A percentile compares a stretch with the other conserved stretches of the same genome.
These are phyloP conservation scores for Characodon lateralis DNA, from an alignment of 2,797 vertebrate species.

Conservation along the genomic window DNA sequence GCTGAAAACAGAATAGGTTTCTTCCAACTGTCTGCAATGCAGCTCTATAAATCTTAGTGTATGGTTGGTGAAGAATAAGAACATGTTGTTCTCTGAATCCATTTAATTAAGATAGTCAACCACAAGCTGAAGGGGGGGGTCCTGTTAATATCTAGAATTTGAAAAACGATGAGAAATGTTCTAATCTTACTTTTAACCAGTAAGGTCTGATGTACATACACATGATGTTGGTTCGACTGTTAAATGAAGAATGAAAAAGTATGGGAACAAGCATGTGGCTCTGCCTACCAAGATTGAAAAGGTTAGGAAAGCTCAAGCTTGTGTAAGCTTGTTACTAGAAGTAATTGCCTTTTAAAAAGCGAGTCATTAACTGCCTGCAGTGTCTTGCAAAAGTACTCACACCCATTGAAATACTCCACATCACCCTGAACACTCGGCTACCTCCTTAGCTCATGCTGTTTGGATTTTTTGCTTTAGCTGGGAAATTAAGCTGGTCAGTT, in stretches of 20 bases:
- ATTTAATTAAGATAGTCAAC: neutral
- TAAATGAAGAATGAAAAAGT: neutral
- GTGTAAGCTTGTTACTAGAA: neutral
- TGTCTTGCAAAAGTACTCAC: neutral
- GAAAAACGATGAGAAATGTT: neutral
- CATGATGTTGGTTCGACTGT: neutral
- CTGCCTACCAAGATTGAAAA: no score
- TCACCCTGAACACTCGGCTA: no score
- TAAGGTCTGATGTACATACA: no score
- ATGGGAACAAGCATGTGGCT: neutral
- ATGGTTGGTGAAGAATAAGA: no score
- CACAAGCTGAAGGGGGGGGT: neutral
- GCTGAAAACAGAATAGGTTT: no score
- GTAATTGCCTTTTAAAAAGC: neutral
- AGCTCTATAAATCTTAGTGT: no score
- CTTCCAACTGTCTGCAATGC: no score
- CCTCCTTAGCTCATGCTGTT: no score
- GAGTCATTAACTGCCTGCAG: neutral
- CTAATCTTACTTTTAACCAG: neutral
- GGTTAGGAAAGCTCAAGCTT: neutral
- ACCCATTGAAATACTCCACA: neutral
- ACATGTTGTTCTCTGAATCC: neutral
- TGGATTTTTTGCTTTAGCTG: no score
- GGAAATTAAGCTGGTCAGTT: neutral
- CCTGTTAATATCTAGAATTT: neutral